These are phyloP conservation scores for Chondrosia reniformis DNA, from an alignment of 37 sponge, comb jelly and placozoan species.

Conservation along the genomic window DNA sequence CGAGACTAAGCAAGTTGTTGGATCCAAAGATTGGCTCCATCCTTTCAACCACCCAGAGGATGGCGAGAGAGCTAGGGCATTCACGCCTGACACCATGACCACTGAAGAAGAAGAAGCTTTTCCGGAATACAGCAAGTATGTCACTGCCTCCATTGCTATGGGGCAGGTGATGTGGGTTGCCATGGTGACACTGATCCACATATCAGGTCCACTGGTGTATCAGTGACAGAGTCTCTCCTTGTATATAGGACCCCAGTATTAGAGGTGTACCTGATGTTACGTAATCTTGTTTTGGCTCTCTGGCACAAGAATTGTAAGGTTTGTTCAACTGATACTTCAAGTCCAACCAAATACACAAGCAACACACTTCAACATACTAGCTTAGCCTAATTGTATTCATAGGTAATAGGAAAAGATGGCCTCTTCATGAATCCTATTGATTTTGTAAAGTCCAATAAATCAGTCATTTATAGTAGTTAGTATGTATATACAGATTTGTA, in stretches of 20 bases:
- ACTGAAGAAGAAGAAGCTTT: conserved; percentile 65
- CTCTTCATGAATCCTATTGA: too few relatives aligned
- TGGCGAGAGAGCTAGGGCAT: conserved; percentile 77
- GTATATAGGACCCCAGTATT: conserved; percentile 16
- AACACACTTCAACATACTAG: too few relatives aligned
- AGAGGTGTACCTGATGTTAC: conserved; percentile 70
- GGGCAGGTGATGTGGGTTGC: neutral
- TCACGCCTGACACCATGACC: conserved; percentile 86
- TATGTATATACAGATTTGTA: too few relatives aligned
- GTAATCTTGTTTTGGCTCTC: conserved; percentile 79
- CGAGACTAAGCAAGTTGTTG: too few relatives aligned
- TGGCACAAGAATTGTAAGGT: conserved; percentile 80
- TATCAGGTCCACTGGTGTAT: neutral
- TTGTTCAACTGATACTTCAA: too few relatives aligned
- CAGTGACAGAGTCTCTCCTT: neutral
- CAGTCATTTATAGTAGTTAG: too few relatives aligned
- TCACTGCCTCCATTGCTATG: neutral
- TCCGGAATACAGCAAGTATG: conserved; percentile 60
- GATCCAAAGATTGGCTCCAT: conserved; percentile 48
- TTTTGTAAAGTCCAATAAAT: too few relatives aligned
- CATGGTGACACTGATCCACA: too few relatives aligned
- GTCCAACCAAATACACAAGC: too few relatives aligned
- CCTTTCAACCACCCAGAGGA: conserved; percentile 86
- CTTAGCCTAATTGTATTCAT: too few relatives aligned
- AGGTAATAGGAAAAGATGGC: too few relatives aligned